Evolutionary conservation across 2,888 invertebrate species (phyloP).

Genomic region (Orthosia incerta): DNA sequence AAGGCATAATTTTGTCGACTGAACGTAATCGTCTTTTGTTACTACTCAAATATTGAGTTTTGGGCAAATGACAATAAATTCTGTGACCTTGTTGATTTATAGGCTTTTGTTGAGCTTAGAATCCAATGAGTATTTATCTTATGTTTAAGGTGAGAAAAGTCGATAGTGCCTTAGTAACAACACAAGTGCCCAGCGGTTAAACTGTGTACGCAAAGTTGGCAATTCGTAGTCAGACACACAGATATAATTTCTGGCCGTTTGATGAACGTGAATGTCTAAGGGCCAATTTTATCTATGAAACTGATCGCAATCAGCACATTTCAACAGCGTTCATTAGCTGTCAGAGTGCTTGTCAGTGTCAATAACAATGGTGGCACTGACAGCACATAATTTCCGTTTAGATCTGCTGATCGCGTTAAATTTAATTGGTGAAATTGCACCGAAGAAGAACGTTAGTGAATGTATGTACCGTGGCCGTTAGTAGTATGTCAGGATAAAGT

Average conservation of each 20-base stretch:
- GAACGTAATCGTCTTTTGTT: slow-evolving; percentile 41
- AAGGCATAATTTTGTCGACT: slow-evolving; percentile 22
- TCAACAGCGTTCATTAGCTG: too few relatives aligned
- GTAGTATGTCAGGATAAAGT: not conserved
- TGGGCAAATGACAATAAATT: slow-evolving; percentile 21
- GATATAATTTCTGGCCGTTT: not conserved
- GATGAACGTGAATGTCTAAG: too few relatives aligned
- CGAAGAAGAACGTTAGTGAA: not conserved
- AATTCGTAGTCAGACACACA: not conserved
- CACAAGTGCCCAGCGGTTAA: not conserved
- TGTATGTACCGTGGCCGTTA: too few relatives aligned
- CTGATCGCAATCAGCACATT: too few relatives aligned
- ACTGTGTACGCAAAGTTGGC: not conserved
- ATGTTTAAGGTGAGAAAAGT: not conserved
- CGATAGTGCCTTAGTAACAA: not conserved
- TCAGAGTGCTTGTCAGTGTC: too few relatives aligned
- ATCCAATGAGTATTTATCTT: slow-evolving; percentile 12
- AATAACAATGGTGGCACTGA: too few relatives aligned
- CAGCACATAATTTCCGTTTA: too few relatives aligned
- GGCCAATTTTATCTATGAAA: too few relatives aligned
- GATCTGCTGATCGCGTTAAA: too few relatives aligned
- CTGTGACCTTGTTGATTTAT: slow-evolving; percentile 15
- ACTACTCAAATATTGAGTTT: slow-evolving; percentile 43
- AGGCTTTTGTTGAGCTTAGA: slow-evolving; percentile 6
- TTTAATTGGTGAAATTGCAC: too few relatives aligned